Percentiles rank a stretch among this genome's conserved stretches.
Evolutionary conservation across 2,113 vertebrate species (phyloP).

Genomic region (Periophthalmodon schlosseri): DNA sequence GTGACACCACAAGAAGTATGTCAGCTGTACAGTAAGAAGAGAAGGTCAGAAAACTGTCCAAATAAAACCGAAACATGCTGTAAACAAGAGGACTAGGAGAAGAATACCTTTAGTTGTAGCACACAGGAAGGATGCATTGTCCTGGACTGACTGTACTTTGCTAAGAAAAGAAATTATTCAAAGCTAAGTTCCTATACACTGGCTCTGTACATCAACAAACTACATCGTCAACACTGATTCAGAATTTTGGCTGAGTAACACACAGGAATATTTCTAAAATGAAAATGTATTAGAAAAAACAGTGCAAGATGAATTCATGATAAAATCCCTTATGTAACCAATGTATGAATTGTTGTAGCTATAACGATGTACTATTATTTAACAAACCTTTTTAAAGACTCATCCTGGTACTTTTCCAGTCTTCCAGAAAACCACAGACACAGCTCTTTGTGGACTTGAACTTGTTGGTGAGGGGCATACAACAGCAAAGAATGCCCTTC

Average conservation of each 20-base stretch:
- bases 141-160: neutral
- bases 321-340: too few species aligned
- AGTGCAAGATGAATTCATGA: neutral
- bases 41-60: slow-evolving; percentile 7
- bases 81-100: neutral
- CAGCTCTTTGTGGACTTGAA: slow-evolving; percentile 62
- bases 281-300: neutral
- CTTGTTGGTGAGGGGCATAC: slow-evolving; percentile 37
- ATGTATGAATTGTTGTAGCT: too few species aligned
- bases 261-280: neutral
- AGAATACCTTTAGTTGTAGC: slow-evolving; percentile 72
- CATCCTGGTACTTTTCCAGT: slow-evolving; percentile 16
- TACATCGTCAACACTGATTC: neutral
- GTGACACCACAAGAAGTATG: slow-evolving; percentile 72
- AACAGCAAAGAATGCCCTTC: slow-evolving; percentile 21
- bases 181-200: too few species aligned
- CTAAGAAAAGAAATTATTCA: neutral
- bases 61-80: neutral
- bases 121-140: slow-evolving; percentile 63
- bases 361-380: neutral
- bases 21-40: slow-evolving; percentile 46
- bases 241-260: too few species aligned
- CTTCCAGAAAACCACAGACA: slow-evolving; percentile 79
- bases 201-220: neutral
- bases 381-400: slow-evolving; percentile 26